Base-by-base conservation (phyloP, 2,888 invertebrate genomes). In the Labia minor region DNA sequence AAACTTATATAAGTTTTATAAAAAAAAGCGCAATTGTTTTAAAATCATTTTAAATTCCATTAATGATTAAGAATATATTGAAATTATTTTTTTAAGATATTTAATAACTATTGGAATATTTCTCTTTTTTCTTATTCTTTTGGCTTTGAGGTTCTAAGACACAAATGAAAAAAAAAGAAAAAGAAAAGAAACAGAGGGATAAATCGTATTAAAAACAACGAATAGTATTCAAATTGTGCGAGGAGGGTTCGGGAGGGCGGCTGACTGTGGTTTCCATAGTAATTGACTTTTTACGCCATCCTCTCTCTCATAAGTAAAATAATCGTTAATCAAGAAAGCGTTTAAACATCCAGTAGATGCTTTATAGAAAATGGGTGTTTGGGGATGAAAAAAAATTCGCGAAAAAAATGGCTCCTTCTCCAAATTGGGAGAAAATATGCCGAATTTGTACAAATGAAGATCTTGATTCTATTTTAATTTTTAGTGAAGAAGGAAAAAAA, bases 401-500 rank as follows among this genome's bases (percentile, higher is more conserved):
- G 67, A 66, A 66, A 68, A 68, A 64, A 69, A 70, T 70, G 70
- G 70, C 69, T 65, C 67, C 70, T 63, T 62, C 69, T 37, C 64
- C 69, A 63, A 70, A 71, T 71, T 80, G 80, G 70, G 79, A 80
- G 70, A 76, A 79, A 71, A 78, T 81, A 74, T 87, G 87, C 76
- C 82, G 87, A 71, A 82, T 88, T 72, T 88, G 87, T 78, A 83
- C 83, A 69, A 79, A 81, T 71, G 82, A 83, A 74, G 81, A 82
- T 74, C 81, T 82, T 72, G 73, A 74, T 66, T 83, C 84, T 66
- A 78, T 86, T 72, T 81, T 82, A 79, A 81, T 86, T 77, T 86
- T 85, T 75, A 83, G 85, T 73, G 82, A 83, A 73, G 85, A 86
- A 78, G 86, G 86, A 68, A 82, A 83, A 75, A 81, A 81, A 74